phyloP scores from a whole-genome alignment of 2,113 vertebrate species.

The Catharus minimus region DNA sequence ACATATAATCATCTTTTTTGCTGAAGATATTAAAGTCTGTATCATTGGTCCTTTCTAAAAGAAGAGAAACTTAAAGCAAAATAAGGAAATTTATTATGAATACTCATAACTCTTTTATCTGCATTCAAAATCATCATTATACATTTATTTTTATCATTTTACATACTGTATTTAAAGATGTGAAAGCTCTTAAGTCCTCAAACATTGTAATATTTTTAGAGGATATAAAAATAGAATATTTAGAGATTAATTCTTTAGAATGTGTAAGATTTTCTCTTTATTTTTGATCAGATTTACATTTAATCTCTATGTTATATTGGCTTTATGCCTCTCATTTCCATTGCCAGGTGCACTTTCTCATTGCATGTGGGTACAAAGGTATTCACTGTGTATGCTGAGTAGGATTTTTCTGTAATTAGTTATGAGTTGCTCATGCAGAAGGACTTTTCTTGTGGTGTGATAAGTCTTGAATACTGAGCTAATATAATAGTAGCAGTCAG shows the following conservation, averaged over 20 bases:
- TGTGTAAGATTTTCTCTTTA: background rate
- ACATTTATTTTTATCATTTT: background rate
- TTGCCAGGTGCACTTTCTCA: background rate
- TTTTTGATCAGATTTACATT: background rate
- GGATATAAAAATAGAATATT: background rate
- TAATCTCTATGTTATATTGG: background rate
- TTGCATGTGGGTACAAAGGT: background rate
- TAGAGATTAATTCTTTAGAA: background rate
- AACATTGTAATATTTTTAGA: background rate
- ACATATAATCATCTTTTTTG: background rate
- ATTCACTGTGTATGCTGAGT: background rate
- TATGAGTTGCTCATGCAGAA: background rate
- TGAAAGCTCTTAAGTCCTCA: background rate
- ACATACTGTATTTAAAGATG: background rate
- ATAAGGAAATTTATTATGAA: background rate
- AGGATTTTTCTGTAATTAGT: background rate
- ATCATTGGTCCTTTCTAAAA: background rate
- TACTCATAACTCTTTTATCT: background rate
- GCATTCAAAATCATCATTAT: background rate
- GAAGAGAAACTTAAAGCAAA: background rate
- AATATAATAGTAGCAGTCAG: background rate
- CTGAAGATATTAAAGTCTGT: background rate
- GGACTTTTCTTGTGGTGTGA: background rate
- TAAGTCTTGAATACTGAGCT: background rate
- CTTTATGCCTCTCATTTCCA: background rate